A percentile compares a stretch with the other conserved stretches of the same genome.
Conservation (phyloP, 2,888 invertebrate species). For the Drosophila engyochracea region DNA sequence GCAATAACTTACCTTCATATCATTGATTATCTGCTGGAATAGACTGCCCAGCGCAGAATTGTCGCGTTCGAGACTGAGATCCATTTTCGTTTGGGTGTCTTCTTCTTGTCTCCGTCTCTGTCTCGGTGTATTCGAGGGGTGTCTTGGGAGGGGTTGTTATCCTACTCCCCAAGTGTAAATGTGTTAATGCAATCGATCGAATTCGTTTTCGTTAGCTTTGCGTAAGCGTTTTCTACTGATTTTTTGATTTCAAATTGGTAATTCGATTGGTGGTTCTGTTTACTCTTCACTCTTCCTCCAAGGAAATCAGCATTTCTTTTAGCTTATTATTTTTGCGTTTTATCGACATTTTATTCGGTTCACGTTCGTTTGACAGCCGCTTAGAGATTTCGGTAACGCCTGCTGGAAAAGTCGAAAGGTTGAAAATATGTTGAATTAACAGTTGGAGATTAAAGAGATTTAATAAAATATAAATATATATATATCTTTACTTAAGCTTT, state of each 20-base stretch:
- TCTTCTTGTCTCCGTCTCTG: constrained; percentile 1
- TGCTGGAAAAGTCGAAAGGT: constrained; percentile 18
- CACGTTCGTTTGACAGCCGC: constrained; percentile 16
- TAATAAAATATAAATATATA: neutral
- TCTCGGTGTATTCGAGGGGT: neutral
- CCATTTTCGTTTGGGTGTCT: constrained; percentile 73
- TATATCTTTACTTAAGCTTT: neutral
- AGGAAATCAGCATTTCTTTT: constrained; percentile 52
- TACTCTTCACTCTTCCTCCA: constrained; percentile 13
- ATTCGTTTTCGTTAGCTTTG: constrained; percentile 44
- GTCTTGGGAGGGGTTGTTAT: neutral
- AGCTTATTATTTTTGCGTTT: constrained; percentile 67
- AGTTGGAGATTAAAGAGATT: neutral
- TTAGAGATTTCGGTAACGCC: constrained; percentile 23
- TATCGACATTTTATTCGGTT: constrained; percentile 73
- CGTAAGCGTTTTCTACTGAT: constrained; percentile 1
- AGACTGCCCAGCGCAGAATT: constrained; percentile 96
- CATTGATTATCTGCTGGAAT: constrained; percentile 97
- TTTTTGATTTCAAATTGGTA: constrained; percentile 18
- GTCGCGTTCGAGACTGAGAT: constrained; percentile 88
- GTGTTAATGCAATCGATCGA: constrained; percentile 49
- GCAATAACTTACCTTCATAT: constrained; percentile 94
- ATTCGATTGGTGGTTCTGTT: constrained; percentile 8
- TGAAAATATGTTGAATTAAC: neutral
- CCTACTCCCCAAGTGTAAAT: constrained; percentile 7